A percentile compares a stretch with the other conserved stretches of the same genome.
Conservation (phyloP, 1,140 invertebrate species). For the Sycobia sp. region DNA sequence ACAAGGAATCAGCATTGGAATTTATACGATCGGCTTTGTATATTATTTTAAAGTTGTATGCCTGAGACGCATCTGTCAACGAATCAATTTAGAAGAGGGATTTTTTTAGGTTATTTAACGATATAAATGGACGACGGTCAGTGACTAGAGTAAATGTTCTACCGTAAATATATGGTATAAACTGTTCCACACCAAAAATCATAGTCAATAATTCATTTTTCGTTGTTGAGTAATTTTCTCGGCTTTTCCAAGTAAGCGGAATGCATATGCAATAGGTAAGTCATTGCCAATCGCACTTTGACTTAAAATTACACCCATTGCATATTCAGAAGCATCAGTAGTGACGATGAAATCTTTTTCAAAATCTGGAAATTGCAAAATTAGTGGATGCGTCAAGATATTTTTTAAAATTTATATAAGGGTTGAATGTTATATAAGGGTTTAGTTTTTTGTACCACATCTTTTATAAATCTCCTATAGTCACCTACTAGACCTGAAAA, state of each 20-base stretch:
- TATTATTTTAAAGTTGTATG: constrained; percentile 58
- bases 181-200: constrained; percentile 54
- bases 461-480: constrained; percentile 50
- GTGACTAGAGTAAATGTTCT: constrained; percentile 44
- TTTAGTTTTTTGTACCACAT: constrained; percentile 45
- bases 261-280: constrained; percentile 15
- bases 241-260: constrained; percentile 3
- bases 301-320: constrained; percentile 48
- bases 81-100: constrained; percentile 50
- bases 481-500: constrained; percentile 54
- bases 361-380: constrained; percentile 54
- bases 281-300: constrained; percentile 43
- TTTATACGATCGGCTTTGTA: constrained; percentile 56
- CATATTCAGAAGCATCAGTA: constrained; percentile 51
- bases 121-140: constrained; percentile 55
- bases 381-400: no score
- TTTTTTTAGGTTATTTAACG: constrained; percentile 57
- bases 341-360: constrained; percentile 49
- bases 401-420: constrained; percentile 40
- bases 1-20: constrained; percentile 50
- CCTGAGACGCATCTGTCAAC: constrained; percentile 56
- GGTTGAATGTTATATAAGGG: constrained; percentile 45
- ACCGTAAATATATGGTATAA: constrained; percentile 52
- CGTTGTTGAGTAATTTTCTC: constrained; percentile 49
- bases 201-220: constrained; percentile 50